Base-by-base conservation (phyloP, 2,113 vertebrate genomes). In the Callionymus lyra region DNA sequence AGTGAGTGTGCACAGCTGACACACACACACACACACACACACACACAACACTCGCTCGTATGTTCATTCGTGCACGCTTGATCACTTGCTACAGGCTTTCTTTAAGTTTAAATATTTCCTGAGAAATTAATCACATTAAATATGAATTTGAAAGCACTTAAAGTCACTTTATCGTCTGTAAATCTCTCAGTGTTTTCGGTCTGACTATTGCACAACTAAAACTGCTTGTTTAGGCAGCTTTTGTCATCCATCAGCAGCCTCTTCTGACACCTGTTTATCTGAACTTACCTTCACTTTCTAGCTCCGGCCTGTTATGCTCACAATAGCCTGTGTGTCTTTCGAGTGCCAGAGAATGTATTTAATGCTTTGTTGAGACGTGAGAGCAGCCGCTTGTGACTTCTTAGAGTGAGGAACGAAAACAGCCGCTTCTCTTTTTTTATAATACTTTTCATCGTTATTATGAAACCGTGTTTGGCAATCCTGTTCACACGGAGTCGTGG, bases 1-100 rank as follows among this genome's bases (percentile, higher is more conserved):
- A 87, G 94, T 97, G 87, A 97, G 94, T 94, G 87, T 4, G 50
- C 40, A 9, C 62, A 46, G 48, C 73, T 62, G 49, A 13, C 40
- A 35, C 67, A 56, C 38, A 36, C 50, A 42, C 11, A 67, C 41
- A 41, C 18, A 1, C n/a, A n/a, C n/a, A n/a, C n/a, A n/a, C n/a
- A n/a, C 56, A 42, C 36, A 8, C 55, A 64, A 53, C 45, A 57
- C 63, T 38, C 47, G 1, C 19, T 33, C 16, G 21, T 38, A 6
- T 19, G 43, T 21, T 61, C 32, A 44, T 5, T 8, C 8, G 21
- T 27, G 21, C 21, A 27, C 8, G 21, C 8, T 27, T 27, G 21
- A 27, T 27, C 21, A 27, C 21, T 5, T 8, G 4, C 2, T 3
- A 36, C n/a, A 11, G 19, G 15, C 48, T 37, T 34, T 38, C 11